Evolutionary conservation across 2,797 vertebrate species (phyloP).

Genomic region (Danio jaintianensis): DNA sequence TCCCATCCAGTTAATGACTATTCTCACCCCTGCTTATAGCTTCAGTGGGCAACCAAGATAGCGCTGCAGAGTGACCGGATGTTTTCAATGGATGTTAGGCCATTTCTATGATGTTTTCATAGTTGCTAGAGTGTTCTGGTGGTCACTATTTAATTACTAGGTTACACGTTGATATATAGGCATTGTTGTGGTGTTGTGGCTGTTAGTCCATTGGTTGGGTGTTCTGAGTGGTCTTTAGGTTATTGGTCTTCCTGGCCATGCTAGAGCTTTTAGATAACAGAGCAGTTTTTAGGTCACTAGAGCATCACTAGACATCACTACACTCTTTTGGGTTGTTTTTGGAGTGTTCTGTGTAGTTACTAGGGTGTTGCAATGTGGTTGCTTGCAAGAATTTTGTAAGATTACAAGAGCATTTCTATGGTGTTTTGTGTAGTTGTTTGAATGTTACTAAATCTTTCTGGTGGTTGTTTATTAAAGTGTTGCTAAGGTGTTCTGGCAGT

Average conservation of each 20-base stretch:
- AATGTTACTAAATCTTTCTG: neutral
- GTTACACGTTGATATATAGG: neutral
- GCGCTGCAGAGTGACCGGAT: too few species aligned
- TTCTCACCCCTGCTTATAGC: too few species aligned
- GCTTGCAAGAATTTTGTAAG: too few species aligned
- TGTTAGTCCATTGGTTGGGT: neutral
- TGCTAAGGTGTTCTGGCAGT: too few species aligned
- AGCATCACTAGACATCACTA: neutral
- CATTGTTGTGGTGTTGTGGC: neutral
- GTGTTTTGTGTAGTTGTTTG: neutral
- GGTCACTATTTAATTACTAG: neutral
- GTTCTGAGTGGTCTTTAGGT: neutral
- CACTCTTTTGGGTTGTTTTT: too few species aligned
- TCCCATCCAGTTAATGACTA: too few species aligned
- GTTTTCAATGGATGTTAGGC: neutral
- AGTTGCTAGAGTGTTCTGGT: neutral
- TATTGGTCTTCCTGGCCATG: neutral
- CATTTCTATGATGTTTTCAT: neutral
- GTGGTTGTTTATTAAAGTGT: neutral
- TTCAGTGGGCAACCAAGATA: too few species aligned
- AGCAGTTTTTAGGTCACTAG: neutral
- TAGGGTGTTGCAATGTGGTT: too few species aligned
- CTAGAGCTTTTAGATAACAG: too few species aligned
- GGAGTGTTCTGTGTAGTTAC: too few species aligned
- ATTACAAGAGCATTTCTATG: too few species aligned